Conservation (phyloP, 2,888 invertebrate genomes). For the Xanthorhoe designata region DNA sequence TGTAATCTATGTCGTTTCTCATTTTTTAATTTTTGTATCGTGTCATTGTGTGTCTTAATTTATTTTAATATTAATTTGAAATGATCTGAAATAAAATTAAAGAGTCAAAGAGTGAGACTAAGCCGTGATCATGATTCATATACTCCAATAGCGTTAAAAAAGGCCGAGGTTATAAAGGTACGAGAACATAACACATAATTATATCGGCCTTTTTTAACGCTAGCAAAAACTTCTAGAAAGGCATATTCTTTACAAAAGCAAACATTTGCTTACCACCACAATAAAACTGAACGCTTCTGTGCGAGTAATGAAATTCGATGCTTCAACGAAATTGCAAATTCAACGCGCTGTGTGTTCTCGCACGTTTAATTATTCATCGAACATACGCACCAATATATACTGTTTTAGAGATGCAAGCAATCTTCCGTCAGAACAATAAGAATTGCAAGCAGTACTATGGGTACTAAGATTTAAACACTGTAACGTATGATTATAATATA, state of each 20-base stretch:
- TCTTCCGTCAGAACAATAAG: constrained; percentile 20
- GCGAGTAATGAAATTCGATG: constrained; percentile 47
- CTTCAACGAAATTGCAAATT: constrained; percentile 45
- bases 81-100: too few species aligned
- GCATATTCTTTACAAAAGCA: constrained; percentile 28
- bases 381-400: constrained; percentile 37
- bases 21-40: too few species aligned
- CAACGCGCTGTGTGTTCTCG: constrained; percentile 41
- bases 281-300: constrained; percentile 41
- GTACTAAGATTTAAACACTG: not conserved
- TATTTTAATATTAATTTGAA: too few species aligned
- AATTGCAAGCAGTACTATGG: not conserved
- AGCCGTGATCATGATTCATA: too few species aligned
- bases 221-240: constrained; percentile 5
- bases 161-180: too few species aligned
- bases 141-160: too few species aligned
- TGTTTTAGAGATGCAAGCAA: constrained; percentile 33
- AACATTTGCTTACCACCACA: constrained; percentile 33
- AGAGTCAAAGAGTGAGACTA: too few species aligned
- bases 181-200: too few species aligned
- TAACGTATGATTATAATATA: not conserved
- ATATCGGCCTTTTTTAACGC: too few species aligned
- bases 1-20: too few species aligned
- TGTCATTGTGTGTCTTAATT: too few species aligned
- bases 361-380: constrained; percentile 40